Base-by-base conservation (phyloP, 2,888 invertebrate genomes). In the Anoplius nigerrimus region DNA sequence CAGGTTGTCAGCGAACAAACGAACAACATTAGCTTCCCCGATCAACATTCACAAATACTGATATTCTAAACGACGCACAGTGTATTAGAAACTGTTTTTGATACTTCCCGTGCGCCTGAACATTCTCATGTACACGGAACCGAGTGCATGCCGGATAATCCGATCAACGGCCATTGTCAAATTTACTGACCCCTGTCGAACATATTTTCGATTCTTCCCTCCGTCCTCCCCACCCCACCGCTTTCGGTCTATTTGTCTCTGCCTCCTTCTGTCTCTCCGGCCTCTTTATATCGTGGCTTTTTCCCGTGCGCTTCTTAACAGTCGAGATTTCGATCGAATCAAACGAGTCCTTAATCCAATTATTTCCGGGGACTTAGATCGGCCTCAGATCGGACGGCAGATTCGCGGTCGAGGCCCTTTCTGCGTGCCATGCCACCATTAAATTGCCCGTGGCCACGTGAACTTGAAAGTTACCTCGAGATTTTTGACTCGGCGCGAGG, bases 351-450 rank as follows among this genome's bases (percentile, higher is more conserved):
- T 55, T 75, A 68, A 79, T 78, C 78, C 72, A 54, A 62, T 78
- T 79, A 78, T 57, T 79, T 78, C 78, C 79, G 64, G 66, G 72
- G 71, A 74, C 68, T 64, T 74, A 60, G 68, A 16, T 64, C 64
- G 59, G 54, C 57, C 46, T 21, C 4, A 69, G 63, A 59, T 71
- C 58, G 60, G 16, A 13, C 24, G 48, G 27, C 60, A 60, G 72
- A 74, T 74, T 70, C 72, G 67, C 71, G 59, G 21, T 59, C 11
- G 8, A 34, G 34, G 34, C 34, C 11, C 34, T 45, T 66, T 67
- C 62, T 58, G 60, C 62, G 16, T 27, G 53, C 4, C 55, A 48
- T 52, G 24, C 58, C 22, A 22, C 11, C 51, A 62, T 42, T 34
- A 54, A 68, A 73, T 62, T 62, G 66, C 65, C 22, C 61, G 27